A percentile compares a stretch with the other conserved stretches of the same genome.
Conservation (phyloP, 2,113 vertebrate species). For the Albula goreensis region DNA sequence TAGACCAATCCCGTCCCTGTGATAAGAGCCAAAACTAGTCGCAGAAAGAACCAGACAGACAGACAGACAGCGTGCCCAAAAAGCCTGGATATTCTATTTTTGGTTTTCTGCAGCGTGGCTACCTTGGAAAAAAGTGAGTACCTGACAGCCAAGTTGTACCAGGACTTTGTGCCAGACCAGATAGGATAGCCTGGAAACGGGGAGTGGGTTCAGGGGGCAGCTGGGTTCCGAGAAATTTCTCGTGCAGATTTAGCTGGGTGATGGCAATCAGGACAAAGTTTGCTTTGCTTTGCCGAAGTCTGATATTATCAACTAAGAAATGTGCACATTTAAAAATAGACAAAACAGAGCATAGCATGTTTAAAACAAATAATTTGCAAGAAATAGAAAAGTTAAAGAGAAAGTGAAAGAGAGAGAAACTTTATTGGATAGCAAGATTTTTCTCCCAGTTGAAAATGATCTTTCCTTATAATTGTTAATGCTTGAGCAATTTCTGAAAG, state of each 20-base stretch:
- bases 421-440: background rate
- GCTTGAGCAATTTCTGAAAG: too few species aligned
- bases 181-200: background rate
- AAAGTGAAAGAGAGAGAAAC: background rate
- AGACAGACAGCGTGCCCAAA: background rate
- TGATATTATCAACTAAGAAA: background rate
- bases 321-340: background rate
- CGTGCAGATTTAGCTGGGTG: background rate
- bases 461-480: too few species aligned
- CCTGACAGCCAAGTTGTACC: slow-evolving; percentile 3
- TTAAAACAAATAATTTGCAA: background rate
- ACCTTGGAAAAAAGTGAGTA: slow-evolving; percentile 57
- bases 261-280: background rate
- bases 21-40: slow-evolving; percentile 31
- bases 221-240: background rate
- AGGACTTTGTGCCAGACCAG: background rate
- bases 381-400: background rate
- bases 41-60: slow-evolving; percentile 7
- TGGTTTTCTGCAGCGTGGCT: slow-evolving; percentile 19
- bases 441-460: background rate
- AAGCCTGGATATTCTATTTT: background rate
- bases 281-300: background rate
- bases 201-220: too few species aligned
- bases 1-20: slow-evolving; percentile 8
- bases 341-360: background rate